Evolutionary conservation across 2,888 invertebrate species (phyloP).

Genomic region (Hirtodrosophila confusa): DNA sequence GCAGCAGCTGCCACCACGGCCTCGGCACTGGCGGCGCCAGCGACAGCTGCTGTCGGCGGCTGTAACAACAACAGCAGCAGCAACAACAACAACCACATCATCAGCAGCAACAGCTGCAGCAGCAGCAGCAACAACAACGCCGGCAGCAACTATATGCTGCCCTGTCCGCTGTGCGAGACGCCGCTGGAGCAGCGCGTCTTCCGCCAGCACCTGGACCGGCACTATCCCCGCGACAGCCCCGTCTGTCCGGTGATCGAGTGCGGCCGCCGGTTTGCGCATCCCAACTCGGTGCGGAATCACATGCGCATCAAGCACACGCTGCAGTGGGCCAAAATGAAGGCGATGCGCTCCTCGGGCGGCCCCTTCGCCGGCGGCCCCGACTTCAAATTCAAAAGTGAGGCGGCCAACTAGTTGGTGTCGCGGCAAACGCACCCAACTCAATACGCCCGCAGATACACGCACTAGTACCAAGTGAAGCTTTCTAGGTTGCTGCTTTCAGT

Average conservation of each 20-base stretch:
- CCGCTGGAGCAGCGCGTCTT: constrained; percentile 88
- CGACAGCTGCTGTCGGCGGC: constrained; percentile 78
- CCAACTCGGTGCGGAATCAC: constrained; percentile 94
- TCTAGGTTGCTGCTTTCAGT: constrained; percentile 75
- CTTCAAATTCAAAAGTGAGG: constrained; percentile 83
- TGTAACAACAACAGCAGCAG: constrained; percentile 62
- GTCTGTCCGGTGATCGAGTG: constrained; percentile 91
- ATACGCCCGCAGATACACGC: constrained; percentile 44
- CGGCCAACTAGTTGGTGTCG: constrained; percentile 67
- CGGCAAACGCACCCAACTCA: constrained; percentile 1
- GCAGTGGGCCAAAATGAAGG: constrained; percentile 94
- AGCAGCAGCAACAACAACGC: constrained; percentile 30
- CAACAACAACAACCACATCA: constrained; percentile 38
- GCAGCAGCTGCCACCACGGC: constrained; percentile 74
- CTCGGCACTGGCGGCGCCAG: constrained; percentile 30
- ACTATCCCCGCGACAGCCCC: constrained; percentile 93
- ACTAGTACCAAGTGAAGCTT: constrained; percentile 60
- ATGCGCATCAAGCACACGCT: constrained; percentile 93
- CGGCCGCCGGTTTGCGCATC: constrained; percentile 91
- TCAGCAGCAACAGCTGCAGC: constrained; percentile 51
- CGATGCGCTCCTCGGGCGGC: constrained; percentile 85
- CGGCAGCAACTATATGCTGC: constrained; percentile 83
- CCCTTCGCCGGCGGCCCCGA: constrained; percentile 84
- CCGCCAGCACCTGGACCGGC: constrained; percentile 91
- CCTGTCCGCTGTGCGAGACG: constrained; percentile 90